phyloP scores from a whole-genome alignment of 2,888 invertebrate species.

The Autographa gamma region DNA sequence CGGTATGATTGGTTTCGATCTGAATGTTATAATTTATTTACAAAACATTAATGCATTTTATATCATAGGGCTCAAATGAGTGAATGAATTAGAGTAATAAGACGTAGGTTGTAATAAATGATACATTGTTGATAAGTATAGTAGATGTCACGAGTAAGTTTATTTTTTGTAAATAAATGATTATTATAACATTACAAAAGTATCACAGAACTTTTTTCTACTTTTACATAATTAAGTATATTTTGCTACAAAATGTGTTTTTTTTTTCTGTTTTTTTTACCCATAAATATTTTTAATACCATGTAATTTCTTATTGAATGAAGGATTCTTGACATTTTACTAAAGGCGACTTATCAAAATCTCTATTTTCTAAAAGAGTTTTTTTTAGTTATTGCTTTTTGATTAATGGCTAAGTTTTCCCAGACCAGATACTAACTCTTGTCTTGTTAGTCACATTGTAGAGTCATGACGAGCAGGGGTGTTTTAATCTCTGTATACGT shows the following conservation, averaged over 20 bases:
- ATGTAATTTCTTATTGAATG: too few relatives aligned
- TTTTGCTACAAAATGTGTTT: slow-evolving; percentile 59
- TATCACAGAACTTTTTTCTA: slow-evolving; percentile 63
- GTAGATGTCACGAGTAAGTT: slow-evolving; percentile 39
- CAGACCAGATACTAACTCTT: background rate
- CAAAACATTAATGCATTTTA: slow-evolving; percentile 42
- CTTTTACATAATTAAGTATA: slow-evolving; percentile 61
- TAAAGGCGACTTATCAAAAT: too few relatives aligned
- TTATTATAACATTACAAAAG: slow-evolving; percentile 52
- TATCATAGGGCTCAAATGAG: slow-evolving; percentile 43
- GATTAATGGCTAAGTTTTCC: too few relatives aligned
- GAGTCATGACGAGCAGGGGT: background rate
- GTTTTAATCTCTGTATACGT: background rate
- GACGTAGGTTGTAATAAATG: slow-evolving; percentile 17
- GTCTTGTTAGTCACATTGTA: background rate
- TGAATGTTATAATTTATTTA: slow-evolving; percentile 76
- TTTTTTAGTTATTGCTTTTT: too few relatives aligned
- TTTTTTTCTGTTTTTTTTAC: slow-evolving; percentile 34
- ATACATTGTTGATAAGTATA: slow-evolving; percentile 51
- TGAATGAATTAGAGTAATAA: slow-evolving; percentile 45
- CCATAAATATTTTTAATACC: background rate
- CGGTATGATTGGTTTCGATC: slow-evolving; percentile 78
- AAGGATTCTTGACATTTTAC: too few relatives aligned
- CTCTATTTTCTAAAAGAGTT: too few relatives aligned
- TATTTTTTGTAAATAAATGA: slow-evolving; percentile 63